Conservation (phyloP, 2,888 invertebrate genomes). For the Flabesymbios commensalis region DNA sequence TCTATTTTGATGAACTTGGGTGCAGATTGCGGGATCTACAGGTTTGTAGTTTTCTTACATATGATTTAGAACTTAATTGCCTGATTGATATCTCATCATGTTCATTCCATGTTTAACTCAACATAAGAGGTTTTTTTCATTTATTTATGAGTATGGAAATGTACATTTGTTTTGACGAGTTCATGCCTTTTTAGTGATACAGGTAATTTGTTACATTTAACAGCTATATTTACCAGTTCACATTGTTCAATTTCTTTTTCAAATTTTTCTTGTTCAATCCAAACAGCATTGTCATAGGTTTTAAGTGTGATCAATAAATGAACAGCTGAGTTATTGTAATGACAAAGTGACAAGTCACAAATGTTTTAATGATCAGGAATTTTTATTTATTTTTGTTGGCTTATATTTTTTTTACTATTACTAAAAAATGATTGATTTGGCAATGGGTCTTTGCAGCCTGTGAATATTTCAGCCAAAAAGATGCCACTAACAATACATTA, state of each 20-base stretch:
- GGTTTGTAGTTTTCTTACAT: constrained; percentile 37
- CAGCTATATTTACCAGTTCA: too few relatives aligned
- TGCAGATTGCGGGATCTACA: constrained; percentile 77
- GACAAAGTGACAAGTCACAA: not conserved
- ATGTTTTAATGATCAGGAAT: not conserved
- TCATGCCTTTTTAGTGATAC: too few relatives aligned
- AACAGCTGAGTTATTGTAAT: not conserved
- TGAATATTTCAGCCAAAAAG: constrained; percentile 57
- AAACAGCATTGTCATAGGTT: not conserved
- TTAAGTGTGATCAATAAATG: not conserved
- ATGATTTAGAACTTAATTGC: too few relatives aligned
- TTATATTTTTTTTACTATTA: too few relatives aligned
- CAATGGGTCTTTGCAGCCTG: constrained; percentile 39
- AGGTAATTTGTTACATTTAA: too few relatives aligned
- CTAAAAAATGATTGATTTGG: too few relatives aligned
- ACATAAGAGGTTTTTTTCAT: not conserved
- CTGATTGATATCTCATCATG: too few relatives aligned
- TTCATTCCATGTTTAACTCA: not conserved
- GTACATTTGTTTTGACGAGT: too few relatives aligned
- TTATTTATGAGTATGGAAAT: not conserved
- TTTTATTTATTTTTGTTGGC: not conserved
- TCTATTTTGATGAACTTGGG: constrained; percentile 82
- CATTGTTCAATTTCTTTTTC: too few relatives aligned
- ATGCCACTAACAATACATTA: constrained; percentile 75
- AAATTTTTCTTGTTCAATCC: too few relatives aligned